Evolutionary conservation across 2,888 invertebrate species (phyloP).

Genomic region (Melanotus villosus): DNA sequence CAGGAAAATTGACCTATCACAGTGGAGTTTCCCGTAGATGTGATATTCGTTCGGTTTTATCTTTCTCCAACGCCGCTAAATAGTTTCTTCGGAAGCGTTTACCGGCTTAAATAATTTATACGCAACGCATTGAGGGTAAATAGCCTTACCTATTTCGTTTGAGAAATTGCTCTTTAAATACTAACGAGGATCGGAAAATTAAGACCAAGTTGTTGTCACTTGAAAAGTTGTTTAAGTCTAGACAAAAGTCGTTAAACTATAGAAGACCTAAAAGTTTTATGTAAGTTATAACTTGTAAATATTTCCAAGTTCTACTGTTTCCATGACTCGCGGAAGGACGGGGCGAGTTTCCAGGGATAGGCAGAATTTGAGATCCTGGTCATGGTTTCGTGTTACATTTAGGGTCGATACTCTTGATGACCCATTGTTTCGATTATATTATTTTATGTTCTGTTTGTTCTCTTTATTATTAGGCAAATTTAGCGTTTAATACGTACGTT

Average conservation of each 20-base stretch:
- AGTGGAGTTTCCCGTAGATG: conserved; percentile 14
- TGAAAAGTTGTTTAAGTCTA: conserved; percentile 18
- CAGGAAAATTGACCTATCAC: conserved; percentile 33
- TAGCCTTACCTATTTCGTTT: background rate
- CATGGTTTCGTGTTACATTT: too few species aligned
- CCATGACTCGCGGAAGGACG: too few species aligned
- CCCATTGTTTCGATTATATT: too few species aligned
- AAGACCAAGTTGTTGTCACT: conserved; percentile 13
- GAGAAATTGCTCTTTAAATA: background rate
- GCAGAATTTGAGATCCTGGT: too few species aligned
- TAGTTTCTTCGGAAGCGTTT: background rate
- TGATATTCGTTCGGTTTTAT: conserved; percentile 26
- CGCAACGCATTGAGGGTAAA: background rate
- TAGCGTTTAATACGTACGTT: too few species aligned
- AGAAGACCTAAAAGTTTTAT: conserved; percentile 31
- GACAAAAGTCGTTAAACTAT: conserved; percentile 26
- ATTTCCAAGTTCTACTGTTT: conserved; percentile 19
- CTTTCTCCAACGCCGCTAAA: conserved; percentile 12
- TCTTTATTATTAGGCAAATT: too few species aligned
- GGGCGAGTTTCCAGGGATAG: too few species aligned
- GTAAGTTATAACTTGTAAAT: conserved; percentile 30
- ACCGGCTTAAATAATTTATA: too few species aligned
- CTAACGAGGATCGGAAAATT: conserved; percentile 16
- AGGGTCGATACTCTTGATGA: too few species aligned
- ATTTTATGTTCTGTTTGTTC: too few species aligned